Conservation (phyloP, 2,113 vertebrate species). For the Oncorhynchus tshawytscha region DNA sequence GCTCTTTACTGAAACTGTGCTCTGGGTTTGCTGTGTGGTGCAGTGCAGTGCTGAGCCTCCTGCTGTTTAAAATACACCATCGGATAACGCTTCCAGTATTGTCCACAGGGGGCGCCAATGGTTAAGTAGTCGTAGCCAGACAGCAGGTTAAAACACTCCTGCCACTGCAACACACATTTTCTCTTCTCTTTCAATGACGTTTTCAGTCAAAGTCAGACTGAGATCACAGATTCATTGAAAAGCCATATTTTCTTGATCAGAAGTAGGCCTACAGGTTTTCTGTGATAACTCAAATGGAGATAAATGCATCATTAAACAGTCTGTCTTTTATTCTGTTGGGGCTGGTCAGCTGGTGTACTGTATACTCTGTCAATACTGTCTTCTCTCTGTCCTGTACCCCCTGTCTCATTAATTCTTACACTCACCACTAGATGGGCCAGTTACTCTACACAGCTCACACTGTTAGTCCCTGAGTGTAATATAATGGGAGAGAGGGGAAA, state of each 20-base stretch:
- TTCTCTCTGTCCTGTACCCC: background rate
- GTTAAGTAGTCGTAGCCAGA: background rate
- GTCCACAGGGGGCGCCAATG: slow-evolving; percentile 34
- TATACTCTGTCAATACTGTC: background rate
- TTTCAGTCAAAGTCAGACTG: background rate
- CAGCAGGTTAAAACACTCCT: background rate
- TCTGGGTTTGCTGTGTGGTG: slow-evolving; percentile 44
- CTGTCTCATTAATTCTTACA: background rate
- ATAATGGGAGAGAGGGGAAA: background rate
- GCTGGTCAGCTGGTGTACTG: background rate
- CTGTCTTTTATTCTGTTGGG: background rate
- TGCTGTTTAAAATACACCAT: background rate
- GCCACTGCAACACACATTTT: background rate
- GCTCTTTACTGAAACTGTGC: slow-evolving; percentile 18
- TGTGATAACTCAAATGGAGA: background rate
- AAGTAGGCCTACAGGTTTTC: background rate
- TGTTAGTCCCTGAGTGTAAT: background rate
- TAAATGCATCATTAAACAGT: background rate
- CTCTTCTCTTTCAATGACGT: background rate
- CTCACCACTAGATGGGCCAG: background rate
- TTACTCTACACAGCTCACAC: background rate
- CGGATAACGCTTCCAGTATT: slow-evolving; percentile 18
- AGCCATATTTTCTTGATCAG: background rate
- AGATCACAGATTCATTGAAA: background rate
- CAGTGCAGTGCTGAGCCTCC: slow-evolving; percentile 50